phyloP scores from a whole-genome alignment of 2,113 vertebrate genomes.

The Lepus americanus region DNA sequence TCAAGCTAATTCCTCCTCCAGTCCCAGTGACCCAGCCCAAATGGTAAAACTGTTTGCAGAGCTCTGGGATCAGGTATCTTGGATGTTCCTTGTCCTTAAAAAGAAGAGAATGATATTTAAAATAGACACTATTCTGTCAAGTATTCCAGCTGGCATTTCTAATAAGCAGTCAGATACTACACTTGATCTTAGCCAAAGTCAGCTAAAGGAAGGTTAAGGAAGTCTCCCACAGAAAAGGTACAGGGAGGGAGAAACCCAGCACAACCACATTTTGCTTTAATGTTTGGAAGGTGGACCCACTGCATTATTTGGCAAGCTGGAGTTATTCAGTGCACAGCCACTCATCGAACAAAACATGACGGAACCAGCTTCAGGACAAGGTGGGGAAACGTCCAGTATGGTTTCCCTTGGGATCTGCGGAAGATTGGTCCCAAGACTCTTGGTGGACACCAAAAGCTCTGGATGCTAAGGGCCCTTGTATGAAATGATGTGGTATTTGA shows the following conservation, averaged over 20 bases:
- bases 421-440: no score
- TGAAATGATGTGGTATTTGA: no score
- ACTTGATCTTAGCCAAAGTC: no score
- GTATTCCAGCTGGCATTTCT: slow-evolving; percentile 27
- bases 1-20: slow-evolving; percentile 96
- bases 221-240: not conserved
- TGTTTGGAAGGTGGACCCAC: slow-evolving; percentile 39
- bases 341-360: not conserved
- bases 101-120: slow-evolving; percentile 35
- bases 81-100: slow-evolving; percentile 94
- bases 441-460: no score
- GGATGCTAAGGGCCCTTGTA: no score
- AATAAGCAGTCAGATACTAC: not conserved
- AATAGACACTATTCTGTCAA: slow-evolving; percentile 8
- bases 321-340: not conserved
- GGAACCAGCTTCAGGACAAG: not conserved
- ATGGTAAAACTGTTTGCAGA: slow-evolving; percentile 96
- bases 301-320: not conserved
- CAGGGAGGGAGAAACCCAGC: not conserved
- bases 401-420: no score
- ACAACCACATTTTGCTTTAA: not conserved
- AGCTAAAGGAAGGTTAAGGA: slow-evolving; percentile 35
- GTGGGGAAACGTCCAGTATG: not conserved
- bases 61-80: slow-evolving; percentile 94
- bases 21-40: slow-evolving; percentile 98